These are phyloP conservation scores for Carpatolechia fugitivella DNA, from an alignment of 2,888 invertebrate species.

Conservation along the genomic window DNA sequence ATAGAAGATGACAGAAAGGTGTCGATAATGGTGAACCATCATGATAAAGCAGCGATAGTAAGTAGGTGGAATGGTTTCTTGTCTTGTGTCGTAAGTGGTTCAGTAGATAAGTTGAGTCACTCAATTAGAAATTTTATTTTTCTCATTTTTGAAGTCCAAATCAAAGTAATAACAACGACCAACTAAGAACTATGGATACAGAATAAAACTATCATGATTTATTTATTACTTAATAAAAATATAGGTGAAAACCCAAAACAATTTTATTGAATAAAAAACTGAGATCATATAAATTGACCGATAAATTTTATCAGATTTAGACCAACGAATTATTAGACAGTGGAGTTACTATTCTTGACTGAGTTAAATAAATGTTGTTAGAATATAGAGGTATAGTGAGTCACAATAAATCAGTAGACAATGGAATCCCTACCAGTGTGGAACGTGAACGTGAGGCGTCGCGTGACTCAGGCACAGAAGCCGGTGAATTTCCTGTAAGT, in stretches of 20 bases:
- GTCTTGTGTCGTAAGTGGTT: no score
- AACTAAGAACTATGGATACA: no score
- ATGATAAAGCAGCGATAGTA: not conserved
- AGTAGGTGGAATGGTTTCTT: not conserved
- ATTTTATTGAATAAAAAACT: no score
- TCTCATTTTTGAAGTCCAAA: not conserved
- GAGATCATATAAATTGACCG: no score
- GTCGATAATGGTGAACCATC: not conserved
- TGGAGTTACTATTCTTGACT: no score
- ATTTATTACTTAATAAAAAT: no score
- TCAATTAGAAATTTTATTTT: no score
- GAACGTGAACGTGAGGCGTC: not conserved
- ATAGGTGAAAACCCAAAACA: no score
- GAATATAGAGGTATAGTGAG: not conserved
- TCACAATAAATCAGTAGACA: not conserved
- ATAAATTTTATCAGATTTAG: no score
- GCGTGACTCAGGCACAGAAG: slow-evolving; percentile 14
- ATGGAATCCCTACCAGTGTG: slow-evolving; percentile 13
- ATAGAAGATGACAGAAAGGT: slow-evolving; percentile 1
- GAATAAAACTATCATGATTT: no score
- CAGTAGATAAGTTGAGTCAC: not conserved
- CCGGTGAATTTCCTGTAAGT: slow-evolving; percentile 32
- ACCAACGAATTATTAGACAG: no score
- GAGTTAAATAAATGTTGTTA: no score
- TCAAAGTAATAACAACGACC: not conserved